These are phyloP conservation scores for Narcine bancroftii DNA, from an alignment of 2,113 vertebrate genomes.

Conservation along the genomic window DNA sequence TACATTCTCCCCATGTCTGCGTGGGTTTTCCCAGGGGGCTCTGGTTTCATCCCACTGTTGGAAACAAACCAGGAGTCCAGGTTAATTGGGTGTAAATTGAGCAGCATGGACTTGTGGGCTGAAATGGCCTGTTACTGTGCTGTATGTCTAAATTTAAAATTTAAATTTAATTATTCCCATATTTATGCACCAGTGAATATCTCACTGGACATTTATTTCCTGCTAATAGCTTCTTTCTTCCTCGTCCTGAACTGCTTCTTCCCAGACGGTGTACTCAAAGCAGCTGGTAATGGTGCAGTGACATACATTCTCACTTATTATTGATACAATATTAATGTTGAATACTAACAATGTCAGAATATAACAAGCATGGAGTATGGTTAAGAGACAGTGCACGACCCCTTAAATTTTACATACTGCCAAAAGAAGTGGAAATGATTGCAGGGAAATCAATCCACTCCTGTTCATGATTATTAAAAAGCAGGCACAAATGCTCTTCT, in stretches of 20 bases:
- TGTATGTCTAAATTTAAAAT: no score
- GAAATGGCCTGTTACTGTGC: no score
- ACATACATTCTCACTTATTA: background rate
- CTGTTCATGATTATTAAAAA: background rate
- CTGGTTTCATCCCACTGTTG: no score
- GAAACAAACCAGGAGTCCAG: no score
- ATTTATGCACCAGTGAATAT: background rate
- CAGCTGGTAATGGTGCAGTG: background rate
- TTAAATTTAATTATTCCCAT: no score
- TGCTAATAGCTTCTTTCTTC: background rate
- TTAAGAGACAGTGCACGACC: background rate
- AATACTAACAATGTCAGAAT: background rate
- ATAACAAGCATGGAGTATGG: background rate
- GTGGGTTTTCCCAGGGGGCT: no score
- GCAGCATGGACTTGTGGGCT: no score
- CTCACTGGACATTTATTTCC: background rate
- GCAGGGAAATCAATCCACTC: background rate
- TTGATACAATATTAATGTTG: background rate
- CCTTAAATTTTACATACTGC: background rate
- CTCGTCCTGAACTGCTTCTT: background rate
- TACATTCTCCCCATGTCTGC: no score
- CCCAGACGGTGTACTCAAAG: background rate
- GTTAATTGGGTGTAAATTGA: no score
- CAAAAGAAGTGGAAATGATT: background rate
- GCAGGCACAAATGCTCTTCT: background rate